Percentiles rank a stretch among this genome's conserved stretches.
Evolutionary conservation across 2,888 invertebrate species (phyloP).

Genomic region (Chalcis sispes): DNA sequence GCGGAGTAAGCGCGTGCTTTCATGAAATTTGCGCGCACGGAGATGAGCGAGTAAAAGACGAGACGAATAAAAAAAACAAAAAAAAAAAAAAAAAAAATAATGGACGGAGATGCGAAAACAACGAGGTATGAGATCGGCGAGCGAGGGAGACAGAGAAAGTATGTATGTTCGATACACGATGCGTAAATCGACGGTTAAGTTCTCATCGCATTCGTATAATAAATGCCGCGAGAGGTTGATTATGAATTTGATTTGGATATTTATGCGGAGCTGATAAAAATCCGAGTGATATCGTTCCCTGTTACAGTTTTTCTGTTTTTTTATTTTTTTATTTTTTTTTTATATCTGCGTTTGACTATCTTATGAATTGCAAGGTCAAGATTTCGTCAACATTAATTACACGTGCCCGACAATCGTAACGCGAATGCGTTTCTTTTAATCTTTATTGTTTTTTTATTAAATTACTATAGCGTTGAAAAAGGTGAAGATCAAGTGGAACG

Average conservation of each 20-base stretch:
- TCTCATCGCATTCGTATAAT: neutral
- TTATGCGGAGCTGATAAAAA: no score
- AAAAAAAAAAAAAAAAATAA: no score
- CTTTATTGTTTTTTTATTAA: no score
- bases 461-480: no score
- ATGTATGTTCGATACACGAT: no score
- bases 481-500: no score
- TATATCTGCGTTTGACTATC: neutral
- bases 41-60: neutral
- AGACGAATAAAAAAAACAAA: no score
- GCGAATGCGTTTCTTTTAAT: no score
- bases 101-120: neutral
- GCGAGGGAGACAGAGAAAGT: no score
- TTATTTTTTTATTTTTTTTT: neutral
- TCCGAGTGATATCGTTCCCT: neutral
- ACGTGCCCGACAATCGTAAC: no score
- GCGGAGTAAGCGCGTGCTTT: neutral
- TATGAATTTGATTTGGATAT: constrained; percentile 30
- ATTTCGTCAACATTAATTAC: neutral
- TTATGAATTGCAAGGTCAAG: neutral
- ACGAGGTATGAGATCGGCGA: neutral
- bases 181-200: neutral
- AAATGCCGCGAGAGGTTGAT: neutral
- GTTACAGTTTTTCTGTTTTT: neutral
- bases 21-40: neutral